A percentile compares a stretch with the other conserved stretches of the same genome.
These are phyloP conservation scores for Caenorhabditis sp. DNA, from an alignment of 2,888 invertebrate species.

Conservation along the genomic window DNA sequence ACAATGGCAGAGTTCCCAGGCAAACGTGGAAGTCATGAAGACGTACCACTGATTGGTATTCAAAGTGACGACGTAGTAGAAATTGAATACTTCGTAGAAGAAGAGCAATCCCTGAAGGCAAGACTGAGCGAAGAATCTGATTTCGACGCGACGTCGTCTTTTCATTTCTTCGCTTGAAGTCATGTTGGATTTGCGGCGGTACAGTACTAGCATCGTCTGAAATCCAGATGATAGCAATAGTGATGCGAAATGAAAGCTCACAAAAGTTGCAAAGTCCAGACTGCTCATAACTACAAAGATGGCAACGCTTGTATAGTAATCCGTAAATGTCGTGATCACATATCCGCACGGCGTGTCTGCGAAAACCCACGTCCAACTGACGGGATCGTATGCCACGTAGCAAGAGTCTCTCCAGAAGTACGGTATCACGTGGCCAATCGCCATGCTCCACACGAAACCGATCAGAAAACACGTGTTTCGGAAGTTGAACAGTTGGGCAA, in stretches of 20 bases:
- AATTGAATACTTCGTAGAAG: slow-evolving; percentile 58
- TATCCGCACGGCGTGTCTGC: slow-evolving; percentile 53
- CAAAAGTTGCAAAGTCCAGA: slow-evolving; percentile 55
- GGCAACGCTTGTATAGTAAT: slow-evolving; percentile 59
- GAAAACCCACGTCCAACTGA: slow-evolving; percentile 56
- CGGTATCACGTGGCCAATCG: slow-evolving; percentile 53
- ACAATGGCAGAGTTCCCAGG: slow-evolving; percentile 56
- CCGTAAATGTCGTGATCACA: slow-evolving; percentile 55
- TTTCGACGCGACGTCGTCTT: slow-evolving; percentile 34
- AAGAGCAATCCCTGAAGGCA: slow-evolving; percentile 53
- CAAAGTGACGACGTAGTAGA: slow-evolving; percentile 51
- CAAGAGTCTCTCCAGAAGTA: slow-evolving; percentile 62
- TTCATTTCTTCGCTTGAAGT: slow-evolving; percentile 12
- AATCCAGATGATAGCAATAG: not conserved
- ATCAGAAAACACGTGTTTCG: slow-evolving; percentile 52
- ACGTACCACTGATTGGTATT: slow-evolving; percentile 45
- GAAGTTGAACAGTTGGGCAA: slow-evolving; percentile 29
- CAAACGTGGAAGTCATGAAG: slow-evolving; percentile 51
- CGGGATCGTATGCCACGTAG: slow-evolving; percentile 55
- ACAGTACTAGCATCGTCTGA: slow-evolving; percentile 37
- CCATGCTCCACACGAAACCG: slow-evolving; percentile 57
- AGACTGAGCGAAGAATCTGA: slow-evolving; percentile 56
- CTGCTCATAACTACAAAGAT: slow-evolving; percentile 54
- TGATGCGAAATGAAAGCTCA: slow-evolving; percentile 28
- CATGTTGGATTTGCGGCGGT: slow-evolving; percentile 25